Base-by-base conservation (phyloP, 2,113 vertebrate species). In the Axis porcinus region DNA sequence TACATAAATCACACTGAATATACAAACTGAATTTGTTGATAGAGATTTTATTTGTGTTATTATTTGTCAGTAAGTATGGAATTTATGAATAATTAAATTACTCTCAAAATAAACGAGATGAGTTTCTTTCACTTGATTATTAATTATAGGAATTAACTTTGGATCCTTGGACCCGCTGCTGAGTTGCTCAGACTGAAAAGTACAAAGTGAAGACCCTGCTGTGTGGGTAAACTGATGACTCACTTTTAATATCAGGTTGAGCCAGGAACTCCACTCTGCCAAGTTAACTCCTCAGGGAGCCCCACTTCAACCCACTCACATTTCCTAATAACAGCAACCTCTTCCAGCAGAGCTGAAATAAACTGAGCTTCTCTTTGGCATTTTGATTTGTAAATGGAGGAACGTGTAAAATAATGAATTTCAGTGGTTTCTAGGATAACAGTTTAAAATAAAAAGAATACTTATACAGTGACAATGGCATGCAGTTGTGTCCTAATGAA, bases 171-270 rank as follows among this genome's bases (percentile, higher is more conserved):
- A 78, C 93, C 47, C 30, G 82, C 98, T 98, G 97, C 98, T 98
- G 98, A 98, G 97, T 88, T 96, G 97, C 97, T 99, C 10, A 3
- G 97, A 98, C 92, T 82, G 97, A 97, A 97, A 98, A 98, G 98
- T 98, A 99, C 98, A 99, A 98, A 99, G 98, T 91, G 89, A 94
- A 98, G 95, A 86, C 67, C 99, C 98, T 97, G 99, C 99, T 99
- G 99, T 98, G 99, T 98, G 98, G 98, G 98, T 99, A 99, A 99
- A 99, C 99, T 98, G 99, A 99, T 99, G 99, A 99, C 99, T 99
- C 98, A 98, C 97, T 98, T 98, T 98, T 99, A 99, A 99, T 99
- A 99, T 99, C 98, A 98, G 98, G 97, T 98, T 98, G 98, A 99
- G 98, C 98, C 98, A 98, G 98, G 98, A 98, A 96, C 98, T 95